Base-by-base conservation (phyloP, 2,888 invertebrate species). In the Seladonia tumulorum region DNA sequence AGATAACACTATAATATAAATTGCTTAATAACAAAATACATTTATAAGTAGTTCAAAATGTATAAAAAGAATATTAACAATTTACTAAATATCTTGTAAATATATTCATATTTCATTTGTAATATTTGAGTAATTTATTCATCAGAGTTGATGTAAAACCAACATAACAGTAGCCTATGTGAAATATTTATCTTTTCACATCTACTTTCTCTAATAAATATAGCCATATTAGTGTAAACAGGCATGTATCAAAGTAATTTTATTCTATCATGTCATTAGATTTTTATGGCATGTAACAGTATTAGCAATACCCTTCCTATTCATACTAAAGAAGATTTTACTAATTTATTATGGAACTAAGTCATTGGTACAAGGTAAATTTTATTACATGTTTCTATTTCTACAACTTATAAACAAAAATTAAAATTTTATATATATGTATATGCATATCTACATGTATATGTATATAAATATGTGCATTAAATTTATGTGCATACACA, bases 191-290 rank as follows among this genome's bases (percentile, higher is more conserved):
- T 70, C 70, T 76, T 82, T 79, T 77, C 71, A 81, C 49, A 81
- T 71, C 53, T 81, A 76, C 57, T 57, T 77, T 63, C 49, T 90
- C 45, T 79, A 66, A 74, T 80, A 81, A 81, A 72, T 72, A 76
- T 82, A 82, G 76, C 73, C 77, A 81, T 80, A 85, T 85, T 88
- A 86, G 85, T 89, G 90, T 91, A 87, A 88, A 83, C 89, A 87
- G 91, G 91, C 91, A 91, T 91, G 91, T 83, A 79, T 88, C 78
- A 82, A 83, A 88, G 86, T 85, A 89, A 86, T 89, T 84, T 82
- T 86, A 86, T 85, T 84, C 76, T 88, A 79, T 88, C 78, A 84
- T 79, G 74, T 86, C 81, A 73, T 79, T 86, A 87, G 84, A 83
- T 85, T 68, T 80, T 83, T 83, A 81, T 82, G 83, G 91, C 91